A percentile compares a stretch with the other conserved stretches of the same genome.
phyloP scores from a whole-genome alignment of 2,113 vertebrate species.

The Girardinichthys multiradiatus region DNA sequence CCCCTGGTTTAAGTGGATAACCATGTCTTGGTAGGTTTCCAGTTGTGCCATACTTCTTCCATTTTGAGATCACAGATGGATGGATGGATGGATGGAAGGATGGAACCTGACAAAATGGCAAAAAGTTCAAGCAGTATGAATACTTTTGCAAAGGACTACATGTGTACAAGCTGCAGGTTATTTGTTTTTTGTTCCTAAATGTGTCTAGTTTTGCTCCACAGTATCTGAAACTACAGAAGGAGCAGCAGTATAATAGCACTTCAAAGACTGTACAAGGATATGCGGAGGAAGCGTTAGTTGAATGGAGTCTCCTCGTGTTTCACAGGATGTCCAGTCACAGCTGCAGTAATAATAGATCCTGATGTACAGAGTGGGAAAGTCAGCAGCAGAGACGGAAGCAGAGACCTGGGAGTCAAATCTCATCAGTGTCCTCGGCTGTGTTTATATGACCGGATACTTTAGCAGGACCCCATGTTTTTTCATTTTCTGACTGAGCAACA shows the following conservation, averaged over 20 bases:
- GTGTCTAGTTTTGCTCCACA: background rate
- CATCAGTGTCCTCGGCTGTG: constrained; percentile 69
- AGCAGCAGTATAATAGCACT: constrained; percentile 5
- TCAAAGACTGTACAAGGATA: constrained; percentile 6
- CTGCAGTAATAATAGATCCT: constrained; percentile 78
- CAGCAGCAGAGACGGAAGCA: constrained; percentile 74
- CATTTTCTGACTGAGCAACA: constrained; percentile 21
- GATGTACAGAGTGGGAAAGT: constrained; percentile 79
- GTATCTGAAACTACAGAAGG: background rate
- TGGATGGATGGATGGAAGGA: no score
- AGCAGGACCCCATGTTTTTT: constrained; percentile 44
- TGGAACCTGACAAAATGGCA: no score
- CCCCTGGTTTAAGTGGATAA: background rate
- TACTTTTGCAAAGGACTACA: no score
- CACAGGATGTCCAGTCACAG: constrained; percentile 72
- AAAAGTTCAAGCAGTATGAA: no score
- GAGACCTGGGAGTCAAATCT: constrained; percentile 77
- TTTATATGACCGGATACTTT: constrained; percentile 57
- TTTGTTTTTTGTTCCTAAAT: background rate
- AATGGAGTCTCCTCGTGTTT: constrained; percentile 49
- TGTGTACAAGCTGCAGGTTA: no score
- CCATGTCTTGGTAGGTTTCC: background rate
- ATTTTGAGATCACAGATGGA: no score
- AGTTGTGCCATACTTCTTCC: background rate
- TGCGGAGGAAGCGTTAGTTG: constrained; percentile 47